phyloP scores from a whole-genome alignment of 2,797 vertebrate species.

The Echeneis naucrates region DNA sequence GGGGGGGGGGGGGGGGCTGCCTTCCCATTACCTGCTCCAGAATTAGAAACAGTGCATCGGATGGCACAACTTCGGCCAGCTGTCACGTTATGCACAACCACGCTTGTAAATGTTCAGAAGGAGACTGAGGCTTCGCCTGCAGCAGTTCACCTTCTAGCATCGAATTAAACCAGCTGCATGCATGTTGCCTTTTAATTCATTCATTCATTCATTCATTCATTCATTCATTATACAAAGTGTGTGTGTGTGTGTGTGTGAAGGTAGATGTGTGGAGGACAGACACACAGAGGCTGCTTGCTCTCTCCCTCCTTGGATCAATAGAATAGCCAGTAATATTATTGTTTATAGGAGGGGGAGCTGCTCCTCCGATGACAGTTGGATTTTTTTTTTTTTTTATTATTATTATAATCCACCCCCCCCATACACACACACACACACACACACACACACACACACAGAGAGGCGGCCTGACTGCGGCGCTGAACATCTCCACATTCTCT shows the following conservation, averaged over 20 bases:
- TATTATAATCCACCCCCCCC: constrained; percentile 40
- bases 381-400: constrained; percentile 57
- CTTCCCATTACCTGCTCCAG: background rate
- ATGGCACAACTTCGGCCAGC: constrained; percentile 18
- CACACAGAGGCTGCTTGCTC: constrained; percentile 19
- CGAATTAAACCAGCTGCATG: constrained; percentile 17
- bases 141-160: constrained; percentile 29
- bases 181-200: constrained; percentile 24
- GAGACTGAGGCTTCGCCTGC: constrained; percentile 23
- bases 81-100: background rate
- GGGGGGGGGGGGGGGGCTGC: no score
- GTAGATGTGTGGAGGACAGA: constrained; percentile 26
- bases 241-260: constrained; percentile 15
- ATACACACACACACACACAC: constrained; percentile 20
- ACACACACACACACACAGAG: constrained; percentile 10
- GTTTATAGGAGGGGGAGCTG: constrained; percentile 76
- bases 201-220: constrained; percentile 24
- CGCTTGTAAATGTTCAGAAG: constrained; percentile 22
- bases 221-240: background rate
- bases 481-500: constrained; percentile 64
- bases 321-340: constrained; percentile 70
- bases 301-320: constrained; percentile 44
- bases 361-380: constrained; percentile 66
- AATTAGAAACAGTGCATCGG: background rate
- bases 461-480: constrained; percentile 54